Evolutionary conservation across 2,888 invertebrate genomes (phyloP), one percentile per base, ranked within the genome.

Genomic region (Zelleria hepariella): DNA sequence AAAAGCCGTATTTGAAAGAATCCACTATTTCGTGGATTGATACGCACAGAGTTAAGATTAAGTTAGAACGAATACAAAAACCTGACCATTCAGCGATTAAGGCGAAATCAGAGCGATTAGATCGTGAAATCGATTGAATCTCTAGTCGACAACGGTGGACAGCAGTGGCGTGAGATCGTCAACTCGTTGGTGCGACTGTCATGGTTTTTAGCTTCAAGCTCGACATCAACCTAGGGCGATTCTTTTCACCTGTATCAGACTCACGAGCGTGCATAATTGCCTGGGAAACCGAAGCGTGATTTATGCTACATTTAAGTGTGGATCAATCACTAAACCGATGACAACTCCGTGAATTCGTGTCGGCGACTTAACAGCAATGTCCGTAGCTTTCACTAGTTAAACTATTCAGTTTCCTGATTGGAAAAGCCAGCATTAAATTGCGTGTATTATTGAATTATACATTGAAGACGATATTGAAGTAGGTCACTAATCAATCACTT

Each of bases 251-350:
- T 65, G 66, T 63, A 66, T 47, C 67, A 60, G 57, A 60, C 67
- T 70, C 69, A 70, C 70, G 68, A 70, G 67, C 72, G 68, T 70
- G 62, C 59, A 64, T 65, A 71, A 71, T 72, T 66, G 68, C 68
- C 70, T 70, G 73, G 68, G 71, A 74, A 73, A 65, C 66, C 61
- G 63, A 65, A 63, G 64, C 64, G 66, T 65, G 65, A 68, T 70
- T 73, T 71, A 69, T 71, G 67, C 68, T 67, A 64, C 64, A 69
- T 70, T 70, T 68, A n/a, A 68, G 70, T 65, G 64, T 70, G 68
- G 68, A 69, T 63, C 67, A 66, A 67, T 66, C 68, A 69, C 66
- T 69, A 68, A 8, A 27, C 7, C 55, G 23, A 64, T 60, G 63
- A 65, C 66, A 62, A 65, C 15, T 42, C 32, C 32, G 32, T 42